These are phyloP conservation scores for Lingula anatina DNA, from an alignment of 2,888 invertebrate genomes.

Conservation along the genomic window DNA sequence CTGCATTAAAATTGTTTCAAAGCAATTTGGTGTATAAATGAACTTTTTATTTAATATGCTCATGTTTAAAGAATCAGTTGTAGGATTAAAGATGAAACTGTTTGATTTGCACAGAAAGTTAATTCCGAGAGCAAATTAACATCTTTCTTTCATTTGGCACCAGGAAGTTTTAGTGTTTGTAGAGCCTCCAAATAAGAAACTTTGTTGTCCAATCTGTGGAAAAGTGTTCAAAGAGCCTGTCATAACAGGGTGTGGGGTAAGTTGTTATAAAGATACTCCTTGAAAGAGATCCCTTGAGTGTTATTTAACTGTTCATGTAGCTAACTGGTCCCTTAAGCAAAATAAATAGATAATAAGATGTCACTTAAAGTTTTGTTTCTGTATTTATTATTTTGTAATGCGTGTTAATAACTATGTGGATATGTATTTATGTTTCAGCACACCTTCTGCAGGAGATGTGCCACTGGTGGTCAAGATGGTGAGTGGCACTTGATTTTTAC, in stretches of 20 bases:
- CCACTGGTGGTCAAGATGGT: constrained; percentile 26
- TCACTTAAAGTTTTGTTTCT: too few species aligned
- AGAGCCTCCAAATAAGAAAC: constrained; percentile 41
- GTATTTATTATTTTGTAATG: constrained; percentile 3
- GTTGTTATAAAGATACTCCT: constrained; percentile 9
- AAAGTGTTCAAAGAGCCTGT: constrained; percentile 47
- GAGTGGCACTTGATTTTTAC: constrained; percentile 1
- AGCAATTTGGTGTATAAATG: background rate
- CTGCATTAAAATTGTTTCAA: background rate
- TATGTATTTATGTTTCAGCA: constrained; percentile 29
- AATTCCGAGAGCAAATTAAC: too few species aligned
- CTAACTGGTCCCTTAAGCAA: too few species aligned
- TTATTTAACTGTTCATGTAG: too few species aligned
- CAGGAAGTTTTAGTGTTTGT: constrained; percentile 42
- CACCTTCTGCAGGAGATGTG: constrained; percentile 46
- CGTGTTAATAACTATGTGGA: background rate
- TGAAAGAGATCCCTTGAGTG: too few species aligned
- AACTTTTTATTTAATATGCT: background rate
- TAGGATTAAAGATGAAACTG: too few species aligned
- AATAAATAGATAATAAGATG: too few species aligned
- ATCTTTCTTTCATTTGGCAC: too few species aligned
- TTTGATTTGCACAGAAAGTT: too few species aligned
- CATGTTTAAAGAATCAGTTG: too few species aligned
- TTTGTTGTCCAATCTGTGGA: constrained; percentile 43
- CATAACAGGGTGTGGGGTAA: constrained; percentile 49